A percentile compares a stretch with the other conserved stretches of the same genome.
Conservation (phyloP, 2,888 invertebrate species). For the Meta bourneti region DNA sequence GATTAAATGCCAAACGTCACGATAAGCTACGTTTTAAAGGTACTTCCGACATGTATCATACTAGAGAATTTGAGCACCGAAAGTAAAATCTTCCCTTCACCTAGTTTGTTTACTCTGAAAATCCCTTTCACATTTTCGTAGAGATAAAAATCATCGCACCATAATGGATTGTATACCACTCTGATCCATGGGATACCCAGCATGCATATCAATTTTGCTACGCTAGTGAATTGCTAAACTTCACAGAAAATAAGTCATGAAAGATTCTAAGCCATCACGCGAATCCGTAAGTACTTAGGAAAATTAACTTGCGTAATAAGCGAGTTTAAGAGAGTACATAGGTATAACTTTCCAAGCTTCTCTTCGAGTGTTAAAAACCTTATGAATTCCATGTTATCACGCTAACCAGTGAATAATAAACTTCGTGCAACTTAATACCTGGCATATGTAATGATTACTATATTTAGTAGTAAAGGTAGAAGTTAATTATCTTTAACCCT, state of each 20-base stretch:
- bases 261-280: not conserved
- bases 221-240: not conserved
- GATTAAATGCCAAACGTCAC: too few species aligned
- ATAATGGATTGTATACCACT: too few species aligned
- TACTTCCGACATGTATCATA: too few species aligned
- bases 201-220: not conserved
- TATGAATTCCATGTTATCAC: not conserved
- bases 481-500: not conserved
- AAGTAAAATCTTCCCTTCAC: too few species aligned
- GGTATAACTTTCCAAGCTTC: not conserved
- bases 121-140: too few species aligned
- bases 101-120: too few species aligned
- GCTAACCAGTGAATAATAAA: not conserved
- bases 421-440: not conserved
- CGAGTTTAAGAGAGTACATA: not conserved
- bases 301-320: not conserved
- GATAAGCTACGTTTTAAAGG: too few species aligned
- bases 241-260: not conserved
- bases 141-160: too few species aligned
- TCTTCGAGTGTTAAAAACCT: not conserved
- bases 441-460: not conserved
- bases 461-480: not conserved
- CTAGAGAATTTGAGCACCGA: too few species aligned
- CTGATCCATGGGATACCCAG: too few species aligned
- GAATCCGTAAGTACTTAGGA: not conserved